Base-by-base conservation (phyloP, 2,797 vertebrate genomes). In the Hoplostethus atlanticus region DNA sequence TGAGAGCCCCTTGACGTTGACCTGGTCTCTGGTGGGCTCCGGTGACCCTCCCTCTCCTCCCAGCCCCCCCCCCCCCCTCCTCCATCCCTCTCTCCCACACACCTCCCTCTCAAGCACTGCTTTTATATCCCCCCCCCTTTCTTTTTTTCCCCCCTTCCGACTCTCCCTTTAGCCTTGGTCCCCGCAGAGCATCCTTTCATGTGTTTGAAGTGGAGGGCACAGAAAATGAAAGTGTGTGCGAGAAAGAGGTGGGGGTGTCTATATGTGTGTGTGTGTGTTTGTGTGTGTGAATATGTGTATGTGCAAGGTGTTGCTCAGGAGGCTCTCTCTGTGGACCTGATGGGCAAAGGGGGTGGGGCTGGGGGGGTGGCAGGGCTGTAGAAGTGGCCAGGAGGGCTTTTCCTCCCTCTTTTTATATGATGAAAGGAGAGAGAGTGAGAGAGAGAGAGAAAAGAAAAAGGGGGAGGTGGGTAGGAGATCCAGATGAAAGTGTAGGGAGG, bases 161-260 rank as follows among this genome's bases (percentile, higher is more conserved):
- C 85, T 83, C 86, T 87, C 88, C 87, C 87, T 91, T 93, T 93
- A 84, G 91, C 90, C 92, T 80, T 84, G 89, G 91, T 95, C 94
- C 93, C 95, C 48, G 87, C 91, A 91, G 93, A 94, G 93, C 91
- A 87, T 90, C 91, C 94, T 95, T 95, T 95, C 94, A 95, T 94
- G 92, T 94, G 92, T 95, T 95, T 95, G 94, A 95, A 95, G 94
- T 94, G 92, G 81, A 88, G 93, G 90, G 88, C 86, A 91, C 90
- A 90, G 91, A 92, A 94, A 95, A 94, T 95, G 92, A 95, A 95
- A 94, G 93, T 89, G 85, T 91, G 85, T 86, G 84, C 62, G 67
- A 75, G 84, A 78, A 85, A 85, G 75, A 79, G 79, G 79, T 34
- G 79, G 87, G 76, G 84, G 83, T 68, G 85, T 77, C 51, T 61